Conservation (phyloP, 2,888 invertebrate species). For the Rhorus exstirpatorius region DNA sequence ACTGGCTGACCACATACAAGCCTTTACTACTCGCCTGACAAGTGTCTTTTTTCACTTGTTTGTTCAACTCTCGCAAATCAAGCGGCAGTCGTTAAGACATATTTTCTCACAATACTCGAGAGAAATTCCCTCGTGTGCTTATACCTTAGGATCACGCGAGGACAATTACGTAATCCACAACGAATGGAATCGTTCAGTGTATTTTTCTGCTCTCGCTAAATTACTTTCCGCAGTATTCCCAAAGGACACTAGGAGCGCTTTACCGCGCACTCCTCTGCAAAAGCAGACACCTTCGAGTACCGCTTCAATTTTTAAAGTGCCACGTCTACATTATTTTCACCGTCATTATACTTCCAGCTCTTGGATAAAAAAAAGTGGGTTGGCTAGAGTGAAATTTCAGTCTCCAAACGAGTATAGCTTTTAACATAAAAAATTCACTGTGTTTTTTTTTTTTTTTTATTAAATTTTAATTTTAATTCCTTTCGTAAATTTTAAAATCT, state of each 20-base stretch:
- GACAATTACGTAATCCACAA: background rate
- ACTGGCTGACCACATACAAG: background rate
- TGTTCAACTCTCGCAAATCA: background rate
- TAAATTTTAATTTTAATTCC: too few relatives aligned
- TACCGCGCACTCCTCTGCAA: background rate
- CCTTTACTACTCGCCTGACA: background rate
- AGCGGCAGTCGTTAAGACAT: background rate
- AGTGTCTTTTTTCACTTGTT: background rate
- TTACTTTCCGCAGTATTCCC: background rate
- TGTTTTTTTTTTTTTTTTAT: too few relatives aligned
- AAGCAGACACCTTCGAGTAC: background rate
- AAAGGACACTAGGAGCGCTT: background rate
- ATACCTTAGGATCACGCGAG: background rate
- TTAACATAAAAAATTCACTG: too few relatives aligned
- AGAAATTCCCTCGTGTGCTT: background rate
- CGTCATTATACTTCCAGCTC: too few relatives aligned
- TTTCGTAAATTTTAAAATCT: too few relatives aligned
- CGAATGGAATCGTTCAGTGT: background rate
- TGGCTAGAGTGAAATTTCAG: too few relatives aligned
- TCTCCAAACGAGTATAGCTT: too few relatives aligned
- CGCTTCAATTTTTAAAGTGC: too few relatives aligned
- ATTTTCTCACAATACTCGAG: background rate
- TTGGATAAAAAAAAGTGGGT: too few relatives aligned
- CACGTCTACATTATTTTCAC: too few relatives aligned
- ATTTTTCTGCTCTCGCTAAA: background rate